Conservation (phyloP, 2,888 invertebrate species). For the Oasisia sp. region DNA sequence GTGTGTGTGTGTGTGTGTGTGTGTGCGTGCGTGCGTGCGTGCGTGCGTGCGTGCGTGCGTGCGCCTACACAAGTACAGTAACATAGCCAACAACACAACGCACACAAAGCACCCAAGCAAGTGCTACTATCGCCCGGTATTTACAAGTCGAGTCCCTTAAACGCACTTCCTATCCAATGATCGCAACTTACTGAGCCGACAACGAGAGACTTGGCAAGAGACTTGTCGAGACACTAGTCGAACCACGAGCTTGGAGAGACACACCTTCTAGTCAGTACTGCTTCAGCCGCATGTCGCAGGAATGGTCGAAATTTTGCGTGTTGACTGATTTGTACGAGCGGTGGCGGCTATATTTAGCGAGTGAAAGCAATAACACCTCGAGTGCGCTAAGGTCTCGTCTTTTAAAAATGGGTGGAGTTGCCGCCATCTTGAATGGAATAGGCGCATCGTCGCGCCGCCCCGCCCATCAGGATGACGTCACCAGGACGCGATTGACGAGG, state of each 20-base stretch:
- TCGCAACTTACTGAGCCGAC: not conserved
- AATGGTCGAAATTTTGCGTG: not conserved
- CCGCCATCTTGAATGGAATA: conserved; percentile 17
- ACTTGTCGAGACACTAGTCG: not conserved
- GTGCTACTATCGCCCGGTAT: not conserved
- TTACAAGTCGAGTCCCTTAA: not conserved
- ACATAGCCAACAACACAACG: not conserved
- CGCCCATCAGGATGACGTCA: not conserved
- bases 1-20: not conserved
- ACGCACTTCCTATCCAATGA: not conserved
- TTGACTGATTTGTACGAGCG: not conserved
- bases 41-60: not conserved
- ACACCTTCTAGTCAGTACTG: not conserved
- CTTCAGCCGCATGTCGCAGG: not conserved
- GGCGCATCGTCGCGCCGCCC: not conserved
- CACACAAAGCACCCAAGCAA: not conserved
- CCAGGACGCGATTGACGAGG: not conserved
- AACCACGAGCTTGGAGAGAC: not conserved
- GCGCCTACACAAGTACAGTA: not conserved
- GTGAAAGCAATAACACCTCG: not conserved
- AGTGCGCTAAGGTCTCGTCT: conserved; percentile 6
- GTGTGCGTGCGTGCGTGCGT: not conserved
- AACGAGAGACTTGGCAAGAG: not conserved
- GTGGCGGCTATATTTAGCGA: not conserved
- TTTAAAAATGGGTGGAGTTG: conserved; percentile 6